Evolutionary conservation across 2,888 invertebrate genomes (phyloP).

Genomic region (Nasonovia ribisnigri): DNA sequence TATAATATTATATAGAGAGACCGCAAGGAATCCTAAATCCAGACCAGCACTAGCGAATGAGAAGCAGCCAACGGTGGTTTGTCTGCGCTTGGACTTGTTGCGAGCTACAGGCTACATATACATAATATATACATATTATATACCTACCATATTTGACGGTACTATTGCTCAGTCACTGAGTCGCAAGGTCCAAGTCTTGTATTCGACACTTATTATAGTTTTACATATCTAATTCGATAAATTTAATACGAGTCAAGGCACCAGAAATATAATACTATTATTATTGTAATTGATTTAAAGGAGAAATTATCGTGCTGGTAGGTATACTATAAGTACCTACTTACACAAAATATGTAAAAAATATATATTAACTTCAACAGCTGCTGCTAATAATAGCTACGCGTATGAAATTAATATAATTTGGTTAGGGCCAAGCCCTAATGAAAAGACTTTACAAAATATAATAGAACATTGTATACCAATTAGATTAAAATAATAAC

Average conservation of each 20-base stretch:
- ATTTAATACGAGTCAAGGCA: neutral
- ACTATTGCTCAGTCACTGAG: neutral
- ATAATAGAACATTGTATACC: no score
- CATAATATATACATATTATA: neutral
- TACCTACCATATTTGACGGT: neutral
- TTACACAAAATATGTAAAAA: no score
- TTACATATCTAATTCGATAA: neutral
- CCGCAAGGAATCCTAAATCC: neutral
- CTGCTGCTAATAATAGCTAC: no score
- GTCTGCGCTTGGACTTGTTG: neutral
- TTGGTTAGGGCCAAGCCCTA: no score
- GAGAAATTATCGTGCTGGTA: neutral
- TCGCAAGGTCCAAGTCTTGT: neutral
- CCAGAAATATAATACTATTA: neutral
- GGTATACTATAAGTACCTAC: no score
- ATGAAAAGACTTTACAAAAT: no score
- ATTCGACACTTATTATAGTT: neutral
- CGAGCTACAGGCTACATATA: neutral
- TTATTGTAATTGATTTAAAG: neutral
- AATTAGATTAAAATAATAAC: no score
- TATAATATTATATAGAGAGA: no score
- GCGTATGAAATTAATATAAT: no score
- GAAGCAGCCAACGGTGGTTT: neutral
- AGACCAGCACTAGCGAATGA: neutral
- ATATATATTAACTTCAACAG: no score